These are phyloP conservation scores for Neotoma lepida DNA, from an alignment of 2,113 vertebrate genomes.

Conservation along the genomic window DNA sequence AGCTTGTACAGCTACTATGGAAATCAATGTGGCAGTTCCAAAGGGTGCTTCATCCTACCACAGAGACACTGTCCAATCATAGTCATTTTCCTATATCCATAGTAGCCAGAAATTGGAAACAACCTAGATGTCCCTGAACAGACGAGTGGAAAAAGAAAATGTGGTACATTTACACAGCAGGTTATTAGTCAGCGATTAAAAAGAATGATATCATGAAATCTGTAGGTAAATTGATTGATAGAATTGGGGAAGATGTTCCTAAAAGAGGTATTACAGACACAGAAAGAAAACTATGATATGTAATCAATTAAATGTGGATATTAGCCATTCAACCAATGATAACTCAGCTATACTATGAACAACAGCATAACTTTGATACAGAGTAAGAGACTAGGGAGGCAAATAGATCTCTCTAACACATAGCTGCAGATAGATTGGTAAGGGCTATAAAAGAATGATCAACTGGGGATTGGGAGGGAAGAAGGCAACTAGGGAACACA, in stretches of 20 bases:
- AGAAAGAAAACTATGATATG: neutral
- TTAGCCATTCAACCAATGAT: neutral
- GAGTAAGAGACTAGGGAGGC: too few species aligned
- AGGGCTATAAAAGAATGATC: too few species aligned
- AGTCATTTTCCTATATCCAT: neutral
- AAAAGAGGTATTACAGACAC: neutral
- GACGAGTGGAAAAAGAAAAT: neutral
- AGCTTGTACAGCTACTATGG: neutral
- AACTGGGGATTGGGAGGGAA: too few species aligned
- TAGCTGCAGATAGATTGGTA: too few species aligned
- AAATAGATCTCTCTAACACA: too few species aligned
- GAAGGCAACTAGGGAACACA: too few species aligned
- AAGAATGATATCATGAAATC: neutral
- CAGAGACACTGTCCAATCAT: neutral
- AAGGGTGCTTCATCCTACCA: neutral
- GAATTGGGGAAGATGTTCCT: neutral
- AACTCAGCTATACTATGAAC: too few species aligned
- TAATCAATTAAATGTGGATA: neutral
- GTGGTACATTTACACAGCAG: neutral
- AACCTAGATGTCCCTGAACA: neutral
- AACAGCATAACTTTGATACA: too few species aligned
- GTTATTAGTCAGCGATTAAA: neutral
- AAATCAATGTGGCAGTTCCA: neutral
- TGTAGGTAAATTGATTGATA: neutral
- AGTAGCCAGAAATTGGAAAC: neutral